Base-by-base conservation (phyloP, 2,888 invertebrate species). In the Dichetophora obliterata region DNA sequence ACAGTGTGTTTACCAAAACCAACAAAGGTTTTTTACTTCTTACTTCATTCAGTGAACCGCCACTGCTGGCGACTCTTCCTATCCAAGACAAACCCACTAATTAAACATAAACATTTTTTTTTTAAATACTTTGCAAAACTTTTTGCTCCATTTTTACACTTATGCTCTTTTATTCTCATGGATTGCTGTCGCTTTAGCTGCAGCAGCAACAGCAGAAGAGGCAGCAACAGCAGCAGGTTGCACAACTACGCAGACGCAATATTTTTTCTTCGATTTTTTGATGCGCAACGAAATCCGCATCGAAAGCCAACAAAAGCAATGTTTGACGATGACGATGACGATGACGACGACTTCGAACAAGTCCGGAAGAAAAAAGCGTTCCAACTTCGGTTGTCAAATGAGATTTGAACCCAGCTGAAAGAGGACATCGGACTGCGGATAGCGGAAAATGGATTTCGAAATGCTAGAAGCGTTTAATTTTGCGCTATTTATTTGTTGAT, bases 221-320 rank as follows among this genome's bases (percentile, higher is more conserved):
- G 37, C 3, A 19, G 68, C 24, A 27, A 48, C 50, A 24, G 19
- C 48, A 48, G 50, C 16, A 5, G 66, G 19, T 54, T 22, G 9
- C 54, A 48, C 54, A 61, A 73, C 22, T 11, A 61, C 74, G 65
- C 74, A 74, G 74, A 52, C 65, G 66, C 74, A 74, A 63, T 31
- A 59, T 43, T 43, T 54, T 54, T 70, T 74, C 52, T 74, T 24
- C 65, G 65, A 74, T 43, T 74, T 66, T 74, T 31, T 52, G 27
- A 52, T 50, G 52, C 72, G 61, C 24, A 73, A 48, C 63, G 72
- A 73, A 61, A 48, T 63, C 48, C 61, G 72, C 59, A 59, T 73
- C 50, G 22, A 61, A 73, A 65, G n/a, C 31, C 54, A 43, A 43
- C 37, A 16, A 61, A 70, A 63, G 24, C 31, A 37, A 3, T 48